Evolutionary conservation across 2,113 vertebrate genomes (phyloP).

Genomic region (Oryctolagus cuniculus): mOryCun1.1 NC_091434.1:74885501-74886000

Average conservation of each 20-base stretch:
- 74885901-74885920: not conserved
- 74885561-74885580: not conserved
- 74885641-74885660: not conserved
- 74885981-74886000: not conserved
- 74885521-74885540: not conserved
- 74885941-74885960: slow-evolving; percentile 13
- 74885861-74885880: not conserved
- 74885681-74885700: slow-evolving; percentile 45
- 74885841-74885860: not conserved
- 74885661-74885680: not conserved
- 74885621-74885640: not conserved
- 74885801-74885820: slow-evolving; percentile 1
- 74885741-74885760: slow-evolving; percentile 12
- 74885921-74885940: not conserved
- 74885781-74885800: not conserved
- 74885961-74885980: slow-evolving; percentile 25
- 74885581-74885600: not conserved
- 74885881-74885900: not conserved
- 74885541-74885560: not conserved
- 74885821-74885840: not conserved
- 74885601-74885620: not conserved
- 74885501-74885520: not conserved
- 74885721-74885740: slow-evolving; percentile 28
- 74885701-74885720: not conserved
- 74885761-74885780: slow-evolving; percentile 1